Base-by-base conservation (phyloP, 2,888 invertebrate genomes). In the Blastobasis adustella region DNA sequence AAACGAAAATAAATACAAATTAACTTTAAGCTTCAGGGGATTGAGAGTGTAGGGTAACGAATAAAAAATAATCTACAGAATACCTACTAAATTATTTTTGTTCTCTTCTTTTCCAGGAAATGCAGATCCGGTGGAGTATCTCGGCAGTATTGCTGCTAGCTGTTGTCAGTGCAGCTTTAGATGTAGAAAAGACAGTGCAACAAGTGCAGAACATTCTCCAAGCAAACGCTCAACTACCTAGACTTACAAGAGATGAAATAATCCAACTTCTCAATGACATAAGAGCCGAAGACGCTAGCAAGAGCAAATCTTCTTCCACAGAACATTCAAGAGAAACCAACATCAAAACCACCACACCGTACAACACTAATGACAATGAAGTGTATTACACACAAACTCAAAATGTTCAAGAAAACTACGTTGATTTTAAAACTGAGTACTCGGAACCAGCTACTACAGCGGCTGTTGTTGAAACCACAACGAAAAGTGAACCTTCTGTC, bases 181-280 rank as follows among this genome's bases (percentile, higher is more conserved):
- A 90, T 58, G 81, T 91, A 1, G 91, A 92, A 60, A 89, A 86
- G 58, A 93, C 93, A 6, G 91, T 94, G 5, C 83, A 89, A 62
- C 92, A 93, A 78, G 94, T 94, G 3, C 91, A 94, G 65, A 88
- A 73, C 41, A 89, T 93, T 61, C 78, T 94, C 6, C 83, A 89
- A 63, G 76, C 87, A 5, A 91, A 93, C 69, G 82, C 91, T 4
- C 82, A 83, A n/a, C 71, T 94, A 47, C 94, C 94, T 1, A 83
- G 92, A 55, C 73, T 94, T 37, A 89, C 90, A 0, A 81, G 92
- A 62, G 90, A 90, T 6, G 92, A 94, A 68, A 93, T 94, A 55
- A 73, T 94, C 37, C 90, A 91, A 57, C 86, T 94, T 10, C 73
- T 94, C 5, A 90, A 92, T 58, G 93, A 94, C 59, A 92, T 94